Evolutionary conservation across 2,888 invertebrate genomes (phyloP), one percentile per base, ranked within the genome.

Genomic region (Adelognathus sp.): DNA sequence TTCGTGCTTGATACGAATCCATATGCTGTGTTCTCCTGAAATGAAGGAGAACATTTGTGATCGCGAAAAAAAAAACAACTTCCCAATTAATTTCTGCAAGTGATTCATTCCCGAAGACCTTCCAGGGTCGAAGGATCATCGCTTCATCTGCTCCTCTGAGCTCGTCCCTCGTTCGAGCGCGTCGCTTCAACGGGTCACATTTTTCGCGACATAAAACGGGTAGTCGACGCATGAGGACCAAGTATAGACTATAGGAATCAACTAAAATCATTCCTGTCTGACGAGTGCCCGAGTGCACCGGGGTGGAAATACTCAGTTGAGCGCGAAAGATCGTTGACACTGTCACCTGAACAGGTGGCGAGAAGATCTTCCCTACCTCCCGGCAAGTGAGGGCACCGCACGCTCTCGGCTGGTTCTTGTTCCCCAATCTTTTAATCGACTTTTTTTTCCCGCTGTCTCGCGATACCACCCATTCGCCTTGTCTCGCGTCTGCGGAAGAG

Each of bases 341-440:
- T 64, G 70, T 61, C 54, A 46, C 78, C 52, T 66, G 60, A 64
- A 56, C 78, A 78, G 74, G 78, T 78, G 78, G 74, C 44, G 52
- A 36, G 36, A 50, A 50, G 46, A 33, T 52, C 54, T 70, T 50
- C 69, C n/a, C 58, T 29, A 44, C 69, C 58, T 24, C 70, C 56
- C 39, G 63, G 69, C 74, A 46, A 44, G 64, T 44, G 52, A n/a
- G n/a, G n/a, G n/a, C n/a, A 64, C 66, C 74, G 60, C 50, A 39
- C 50, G 63, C 50, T 33, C 1, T 33, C 18, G 14, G 18, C 33
- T 56, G 33, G 16, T 0, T 54, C 36, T 56, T 33, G 29, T 69
- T 16, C 61, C 50, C 11, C 1, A 21, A 50, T 50, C 50, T 39
- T 41, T 60, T 11, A 29, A 16, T 18, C 27, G 16, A 58, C 56